These are phyloP conservation scores for Ophion ventricosus DNA, from an alignment of 2,888 invertebrate species.

Conservation along the genomic window DNA sequence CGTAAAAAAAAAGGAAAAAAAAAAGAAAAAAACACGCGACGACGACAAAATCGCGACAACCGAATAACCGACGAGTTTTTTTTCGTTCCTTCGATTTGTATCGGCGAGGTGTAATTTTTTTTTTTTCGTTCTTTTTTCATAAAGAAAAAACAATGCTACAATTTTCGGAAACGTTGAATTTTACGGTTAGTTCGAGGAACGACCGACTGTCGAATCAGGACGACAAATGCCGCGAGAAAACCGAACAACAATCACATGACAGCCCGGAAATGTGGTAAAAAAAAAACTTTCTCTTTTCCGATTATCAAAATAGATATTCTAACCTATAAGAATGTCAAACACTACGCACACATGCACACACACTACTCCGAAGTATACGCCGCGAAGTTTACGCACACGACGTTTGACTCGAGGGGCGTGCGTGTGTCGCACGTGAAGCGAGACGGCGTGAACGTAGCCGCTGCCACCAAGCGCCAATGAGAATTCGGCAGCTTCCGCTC, in stretches of 20 bases:
- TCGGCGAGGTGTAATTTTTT: neutral
- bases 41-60: conserved; percentile 48
- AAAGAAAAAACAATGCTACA: neutral
- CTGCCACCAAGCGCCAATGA: neutral
- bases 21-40: no score
- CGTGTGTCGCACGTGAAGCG: conserved; percentile 23
- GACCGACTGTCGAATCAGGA: conserved; percentile 10
- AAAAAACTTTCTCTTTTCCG: conserved; percentile 67
- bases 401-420: neutral
- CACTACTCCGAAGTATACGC: conserved; percentile 25
- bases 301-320: conserved; percentile 75
- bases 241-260: conserved; percentile 71
- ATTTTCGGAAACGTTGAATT: neutral
- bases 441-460: conserved; percentile 2
- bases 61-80: conserved; percentile 5
- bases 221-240: conserved; percentile 37
- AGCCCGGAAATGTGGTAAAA: conserved; percentile 67
- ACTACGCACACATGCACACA: conserved; percentile 48
- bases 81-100: neutral
- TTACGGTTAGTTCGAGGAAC: neutral
- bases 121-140: neutral
- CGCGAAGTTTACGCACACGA: neutral
- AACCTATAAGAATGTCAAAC: conserved; percentile 75
- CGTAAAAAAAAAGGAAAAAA: conserved; percentile 20
- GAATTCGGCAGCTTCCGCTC: neutral